Evolutionary conservation across 2,113 vertebrate species (phyloP).

Genomic region (Halcyon malimbica): DNA sequence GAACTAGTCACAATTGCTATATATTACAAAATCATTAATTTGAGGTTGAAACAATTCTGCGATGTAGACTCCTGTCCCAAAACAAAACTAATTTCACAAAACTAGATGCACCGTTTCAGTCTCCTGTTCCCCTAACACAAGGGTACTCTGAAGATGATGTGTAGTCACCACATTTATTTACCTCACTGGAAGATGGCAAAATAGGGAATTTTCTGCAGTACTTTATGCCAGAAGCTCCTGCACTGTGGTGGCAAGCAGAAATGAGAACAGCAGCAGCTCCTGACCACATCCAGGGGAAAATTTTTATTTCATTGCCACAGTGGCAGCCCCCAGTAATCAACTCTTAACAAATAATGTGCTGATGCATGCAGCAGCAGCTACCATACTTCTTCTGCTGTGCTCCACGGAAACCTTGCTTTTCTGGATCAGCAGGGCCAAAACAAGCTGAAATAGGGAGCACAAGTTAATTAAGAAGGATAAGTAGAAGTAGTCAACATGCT

Average conservation of each 20-base stretch:
- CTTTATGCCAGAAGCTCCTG: not conserved
- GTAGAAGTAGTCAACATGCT: not conserved
- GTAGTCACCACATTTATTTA: not conserved
- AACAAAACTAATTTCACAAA: not conserved
- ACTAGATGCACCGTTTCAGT: not conserved
- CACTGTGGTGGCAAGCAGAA: not conserved
- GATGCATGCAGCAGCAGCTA: not conserved
- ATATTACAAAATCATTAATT: not conserved
- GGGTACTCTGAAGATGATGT: not conserved
- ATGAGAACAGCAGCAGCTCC: not conserved
- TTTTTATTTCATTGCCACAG: not conserved
- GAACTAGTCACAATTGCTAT: not conserved
- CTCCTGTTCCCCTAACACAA: not conserved
- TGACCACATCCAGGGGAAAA: not conserved
- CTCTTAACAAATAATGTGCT: not conserved
- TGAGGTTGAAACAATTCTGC: not conserved
- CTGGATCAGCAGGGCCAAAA: conserved; percentile 35
- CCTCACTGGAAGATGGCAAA: not conserved
- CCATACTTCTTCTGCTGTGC: not conserved
- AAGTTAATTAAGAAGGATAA: conserved; percentile 31
- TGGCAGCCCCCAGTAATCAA: not conserved
- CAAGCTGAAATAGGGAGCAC: not conserved
- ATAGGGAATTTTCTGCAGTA: not conserved
- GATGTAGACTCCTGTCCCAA: not conserved
- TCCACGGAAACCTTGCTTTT: conserved; percentile 10